Evolutionary conservation across 2,797 vertebrate genomes (phyloP), one percentile per base, ranked within the genome.

Genomic region (Lepilemur septentrionalis): DNA sequence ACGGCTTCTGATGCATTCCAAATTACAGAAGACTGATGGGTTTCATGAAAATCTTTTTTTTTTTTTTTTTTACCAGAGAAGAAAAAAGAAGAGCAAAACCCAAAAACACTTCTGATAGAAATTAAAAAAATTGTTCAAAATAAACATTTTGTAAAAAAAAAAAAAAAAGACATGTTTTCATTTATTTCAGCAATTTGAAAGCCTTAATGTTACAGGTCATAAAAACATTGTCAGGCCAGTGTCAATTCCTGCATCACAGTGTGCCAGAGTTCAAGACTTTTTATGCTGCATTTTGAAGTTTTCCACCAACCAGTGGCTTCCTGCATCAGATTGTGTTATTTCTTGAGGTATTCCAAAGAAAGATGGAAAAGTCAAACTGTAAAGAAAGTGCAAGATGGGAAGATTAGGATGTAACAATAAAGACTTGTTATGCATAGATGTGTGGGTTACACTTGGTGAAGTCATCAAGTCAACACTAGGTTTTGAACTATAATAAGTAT

Each of bases 21-120:
- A 89, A 87, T 94, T 94, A 91, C 59, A 73, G 70, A 84, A 23
- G 52, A 30, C 79, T 89, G 93, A 96, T 96, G 91, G 75, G 57
- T 50, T 94, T 91, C 65, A 81, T 92, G 84, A 76, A 97, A 96
- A 89, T 79, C 35, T 48, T 85, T 91, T 48, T 48, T 48, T 48
- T 48, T 48, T 48, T 48, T 38, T 38, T 38, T 38, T 38, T 38
- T 38, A 48, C 32, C 59, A 75, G 73, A 69, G 48, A 59, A 84
- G 30, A 18, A 72, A 73, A 67, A 57, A 35, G 1, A 30, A 78
- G 41, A 52, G 3, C 20, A 22, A 65, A 85, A 84, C 59, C 41
- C 20, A 22, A 65, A 85, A 84, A 65, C 41, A 80, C 7, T 63
- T 89, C 63, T 94, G 81, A 67, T 83, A 50, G 69, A 86, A 96